Evolutionary conservation across 2,888 invertebrate species (phyloP).

Genomic region (Pantelozetes paolii): DNA sequence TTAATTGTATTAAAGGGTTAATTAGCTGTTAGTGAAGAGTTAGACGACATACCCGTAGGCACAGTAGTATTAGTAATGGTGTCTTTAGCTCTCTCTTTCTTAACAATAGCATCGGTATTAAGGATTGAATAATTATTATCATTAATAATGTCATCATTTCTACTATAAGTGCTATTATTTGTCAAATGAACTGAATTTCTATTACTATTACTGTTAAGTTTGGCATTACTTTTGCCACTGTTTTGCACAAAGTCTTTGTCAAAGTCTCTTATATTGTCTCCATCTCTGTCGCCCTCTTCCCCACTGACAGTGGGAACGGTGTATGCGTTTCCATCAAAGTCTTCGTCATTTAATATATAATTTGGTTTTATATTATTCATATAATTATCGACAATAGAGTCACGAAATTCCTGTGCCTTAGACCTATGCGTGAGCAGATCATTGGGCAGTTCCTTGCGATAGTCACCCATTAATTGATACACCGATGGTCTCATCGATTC

Average conservation of each 20-base stretch:
- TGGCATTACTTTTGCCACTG: not conserved
- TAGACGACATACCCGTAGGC: conserved; percentile 18
- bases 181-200: not conserved
- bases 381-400: conserved; percentile 18
- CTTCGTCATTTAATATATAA: conserved; percentile 12
- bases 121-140: not conserved
- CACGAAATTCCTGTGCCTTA: not conserved
- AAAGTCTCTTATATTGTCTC: conserved; percentile 3
- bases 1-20: too few species aligned
- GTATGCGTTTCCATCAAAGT: conserved; percentile 2
- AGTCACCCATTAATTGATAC: not conserved
- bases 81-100: conserved; percentile 19
- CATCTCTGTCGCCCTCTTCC: not conserved
- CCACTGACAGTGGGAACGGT: conserved; percentile 1
- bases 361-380: conserved; percentile 9
- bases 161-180: not conserved
- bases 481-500: not conserved
- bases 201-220: not conserved
- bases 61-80: not conserved
- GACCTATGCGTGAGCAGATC: not conserved
- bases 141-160: not conserved
- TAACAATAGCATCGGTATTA: conserved; percentile 14
- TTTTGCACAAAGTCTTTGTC: not conserved
- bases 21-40: too few species aligned
- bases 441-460: conserved; percentile 10